Evolutionary conservation across 2,797 vertebrate genomes (phyloP).

Genomic region (Sebastes taczanowskii): DNA sequence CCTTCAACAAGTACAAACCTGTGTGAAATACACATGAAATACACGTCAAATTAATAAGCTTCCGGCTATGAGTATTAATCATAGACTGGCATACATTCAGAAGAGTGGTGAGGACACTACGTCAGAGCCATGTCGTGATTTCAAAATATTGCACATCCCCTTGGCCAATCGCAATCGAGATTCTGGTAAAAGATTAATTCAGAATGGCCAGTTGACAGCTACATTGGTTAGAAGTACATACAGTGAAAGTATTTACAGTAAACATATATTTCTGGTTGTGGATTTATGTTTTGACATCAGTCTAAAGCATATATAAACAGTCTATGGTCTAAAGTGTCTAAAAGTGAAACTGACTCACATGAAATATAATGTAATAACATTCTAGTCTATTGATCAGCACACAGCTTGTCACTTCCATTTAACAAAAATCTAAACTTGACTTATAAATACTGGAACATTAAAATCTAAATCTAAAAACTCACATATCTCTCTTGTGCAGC

Average conservation of each 20-base stretch:
- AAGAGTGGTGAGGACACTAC: background rate
- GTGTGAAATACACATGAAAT: too few species aligned
- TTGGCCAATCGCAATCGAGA: background rate
- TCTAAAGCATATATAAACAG: background rate
- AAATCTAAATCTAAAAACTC: background rate
- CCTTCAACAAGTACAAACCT: background rate
- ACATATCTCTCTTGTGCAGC: slow-evolving; percentile 8
- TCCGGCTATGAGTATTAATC: background rate
- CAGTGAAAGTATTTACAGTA: background rate
- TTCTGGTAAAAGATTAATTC: background rate
- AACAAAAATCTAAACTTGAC: background rate
- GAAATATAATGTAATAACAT: background rate
- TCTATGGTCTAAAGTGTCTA: background rate
- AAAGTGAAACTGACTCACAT: background rate
- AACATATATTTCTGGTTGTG: background rate
- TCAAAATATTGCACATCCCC: background rate
- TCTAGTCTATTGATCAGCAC: background rate
- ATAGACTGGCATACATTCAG: background rate
- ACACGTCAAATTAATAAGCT: too few species aligned
- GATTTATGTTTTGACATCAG: background rate
- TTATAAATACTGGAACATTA: background rate
- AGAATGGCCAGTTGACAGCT: background rate
- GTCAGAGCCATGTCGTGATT: background rate
- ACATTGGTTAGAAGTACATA: too few species aligned
- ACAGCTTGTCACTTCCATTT: background rate